Evolutionary conservation across 1,140 invertebrate genomes (phyloP), one percentile per base, ranked within the genome.

Genomic region (Pseudomyrmex concolor): DNA sequence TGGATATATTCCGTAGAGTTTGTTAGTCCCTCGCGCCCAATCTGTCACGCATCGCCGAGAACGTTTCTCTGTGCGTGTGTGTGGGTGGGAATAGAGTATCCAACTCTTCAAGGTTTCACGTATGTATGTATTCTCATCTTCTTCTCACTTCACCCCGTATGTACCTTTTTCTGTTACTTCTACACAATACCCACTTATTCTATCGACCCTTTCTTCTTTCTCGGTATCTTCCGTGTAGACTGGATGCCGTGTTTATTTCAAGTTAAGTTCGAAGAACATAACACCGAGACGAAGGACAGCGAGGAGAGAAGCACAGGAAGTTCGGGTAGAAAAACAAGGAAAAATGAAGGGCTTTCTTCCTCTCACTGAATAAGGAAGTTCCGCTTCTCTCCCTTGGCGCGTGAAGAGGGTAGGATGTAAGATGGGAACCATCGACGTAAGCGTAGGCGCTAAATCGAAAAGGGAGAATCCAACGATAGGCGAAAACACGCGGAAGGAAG

Each of bases 21-120:
- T 88, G 88, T 87, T 87, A 89, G 86, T 88, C 89, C 88, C 89
- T 80, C 68, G 88, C 83, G 88, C 57, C 88, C 89, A 87, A 90
- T 90, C 84, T 88, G 88, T 90, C 89, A 90, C 89, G 88, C 86
- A 87, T 83, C 80, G 89, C 63, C 71, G 62, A 78, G 78, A 80
- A 86, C 86, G 78, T 85, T 86, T 82, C 81, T 81, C 22, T 50
- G 54, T 60, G 57, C 12, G n/a, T 51, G 43, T 25, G 4, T 45
- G 12, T 19, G 34, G 8, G 54, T 19, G 2, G 2, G 15, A 2
- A 13, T 13, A 22, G 13, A 15, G 19, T 34, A 50, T 71, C 84
- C 85, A 84, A 80, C 62, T 89, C 83, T 85, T 60, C 51, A 50
- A 43, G 13, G 63, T 81, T 83, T 84, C 45, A 68, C 43, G 55